Evolutionary conservation across 2,797 vertebrate genomes (phyloP).

Genomic region (Rousettus madagascariensis): DNA sequence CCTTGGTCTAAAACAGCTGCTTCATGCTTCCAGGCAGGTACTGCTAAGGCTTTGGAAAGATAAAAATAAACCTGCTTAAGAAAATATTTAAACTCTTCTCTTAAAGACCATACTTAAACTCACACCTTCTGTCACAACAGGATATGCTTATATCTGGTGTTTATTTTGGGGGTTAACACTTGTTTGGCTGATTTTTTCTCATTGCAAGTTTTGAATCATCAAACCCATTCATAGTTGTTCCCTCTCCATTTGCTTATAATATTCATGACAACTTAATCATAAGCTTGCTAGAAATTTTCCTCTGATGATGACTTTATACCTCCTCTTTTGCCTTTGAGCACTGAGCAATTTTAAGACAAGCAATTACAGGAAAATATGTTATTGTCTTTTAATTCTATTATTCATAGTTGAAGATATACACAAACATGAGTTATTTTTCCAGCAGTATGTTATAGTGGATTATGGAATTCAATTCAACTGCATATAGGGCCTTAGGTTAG

Average conservation of each 20-base stretch:
- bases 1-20: accelerated
- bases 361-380: background rate
- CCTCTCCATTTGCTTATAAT: background rate
- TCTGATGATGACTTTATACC: background rate
- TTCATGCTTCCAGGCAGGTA: background rate
- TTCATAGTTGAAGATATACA: background rate
- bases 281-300: background rate
- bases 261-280: conserved; percentile 2
- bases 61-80: background rate
- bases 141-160: background rate
- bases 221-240: background rate
- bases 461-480: background rate
- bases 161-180: background rate
- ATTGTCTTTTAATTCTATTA: background rate
- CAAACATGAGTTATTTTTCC: background rate
- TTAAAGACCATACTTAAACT: background rate
- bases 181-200: background rate
- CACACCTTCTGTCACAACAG: background rate
- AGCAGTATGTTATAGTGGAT: background rate
- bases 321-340: background rate
- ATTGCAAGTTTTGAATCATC: background rate
- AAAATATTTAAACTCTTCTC: background rate
- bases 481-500: background rate
- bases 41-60: background rate
- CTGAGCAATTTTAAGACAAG: conserved; percentile 19